Conservation (phyloP, 2,888 invertebrate genomes). For the Drosophila engyochracea region DNA sequence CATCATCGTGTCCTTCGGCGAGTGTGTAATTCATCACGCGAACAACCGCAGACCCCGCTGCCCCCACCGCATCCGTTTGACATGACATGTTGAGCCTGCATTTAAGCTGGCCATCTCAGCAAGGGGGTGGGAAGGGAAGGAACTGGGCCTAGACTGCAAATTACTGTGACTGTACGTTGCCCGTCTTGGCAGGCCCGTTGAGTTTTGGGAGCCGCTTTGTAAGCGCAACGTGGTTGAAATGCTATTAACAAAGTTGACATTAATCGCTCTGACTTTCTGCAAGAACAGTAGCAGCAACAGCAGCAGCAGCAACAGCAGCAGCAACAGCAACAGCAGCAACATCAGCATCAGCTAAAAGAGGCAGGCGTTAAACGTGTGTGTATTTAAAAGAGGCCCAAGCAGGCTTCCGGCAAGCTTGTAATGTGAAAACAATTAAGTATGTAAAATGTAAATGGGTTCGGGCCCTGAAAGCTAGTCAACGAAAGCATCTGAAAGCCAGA, state of each 20-base stretch:
- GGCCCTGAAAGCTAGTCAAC: slow-evolving; percentile 1
- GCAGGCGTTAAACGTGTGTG: slow-evolving; percentile 20
- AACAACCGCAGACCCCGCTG: slow-evolving; percentile 70
- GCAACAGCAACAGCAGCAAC: background rate
- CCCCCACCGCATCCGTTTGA: slow-evolving; percentile 18
- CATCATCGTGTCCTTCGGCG: slow-evolving; percentile 80
- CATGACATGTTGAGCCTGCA: slow-evolving; percentile 80
- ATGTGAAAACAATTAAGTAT: slow-evolving; percentile 77
- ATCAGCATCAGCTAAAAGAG: background rate
- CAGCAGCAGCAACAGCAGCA: background rate
- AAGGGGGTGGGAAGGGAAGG: too few relatives aligned
- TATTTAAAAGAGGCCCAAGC: slow-evolving; percentile 42
- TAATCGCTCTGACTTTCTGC: slow-evolving; percentile 73
- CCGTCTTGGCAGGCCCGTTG: slow-evolving; percentile 28
- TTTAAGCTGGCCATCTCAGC: slow-evolving; percentile 49
- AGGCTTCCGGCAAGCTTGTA: slow-evolving; percentile 47
- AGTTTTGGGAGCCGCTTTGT: slow-evolving; percentile 58
- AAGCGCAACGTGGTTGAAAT: slow-evolving; percentile 66
- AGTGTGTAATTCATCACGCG: slow-evolving; percentile 81
- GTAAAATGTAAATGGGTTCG: slow-evolving; percentile 67
- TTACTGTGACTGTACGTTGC: slow-evolving; percentile 40
- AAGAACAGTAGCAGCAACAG: background rate
- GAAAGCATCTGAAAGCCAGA: background rate
- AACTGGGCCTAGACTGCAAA: slow-evolving; percentile 42
- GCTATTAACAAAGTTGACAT: slow-evolving; percentile 81